A percentile compares a stretch with the other conserved stretches of the same genome.
phyloP scores from a whole-genome alignment of 2,888 invertebrate genomes.

The Yponomeuta cagnagella region DNA sequence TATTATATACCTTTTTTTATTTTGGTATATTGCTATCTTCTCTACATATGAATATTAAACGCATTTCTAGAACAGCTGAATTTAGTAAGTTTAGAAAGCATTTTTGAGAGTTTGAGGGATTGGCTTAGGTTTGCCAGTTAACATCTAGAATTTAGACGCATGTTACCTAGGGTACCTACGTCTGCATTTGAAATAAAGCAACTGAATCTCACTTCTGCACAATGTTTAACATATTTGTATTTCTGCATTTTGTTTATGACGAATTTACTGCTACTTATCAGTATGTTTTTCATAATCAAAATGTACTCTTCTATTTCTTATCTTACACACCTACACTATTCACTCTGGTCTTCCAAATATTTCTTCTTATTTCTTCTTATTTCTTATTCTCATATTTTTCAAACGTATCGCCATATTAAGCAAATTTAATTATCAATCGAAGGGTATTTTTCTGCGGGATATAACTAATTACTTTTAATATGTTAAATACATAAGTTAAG shows the following conservation, averaged over 20 bases:
- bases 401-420: constrained; percentile 47
- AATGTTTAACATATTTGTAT: neutral
- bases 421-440: constrained; percentile 68
- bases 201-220: constrained; percentile 16
- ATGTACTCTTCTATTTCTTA: neutral
- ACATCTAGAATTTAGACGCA: constrained; percentile 4
- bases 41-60: neutral
- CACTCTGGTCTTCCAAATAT: constrained; percentile 39
- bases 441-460: constrained; percentile 39
- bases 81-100: constrained; percentile 5
- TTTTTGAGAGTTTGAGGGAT: neutral
- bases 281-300: neutral
- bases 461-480: constrained; percentile 33
- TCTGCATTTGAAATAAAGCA: constrained; percentile 14
- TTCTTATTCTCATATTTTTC: constrained; percentile 18
- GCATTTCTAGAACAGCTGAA: neutral
- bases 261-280: neutral
- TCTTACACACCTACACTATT: constrained; percentile 22
- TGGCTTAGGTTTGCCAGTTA: neutral
- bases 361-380: constrained; percentile 25
- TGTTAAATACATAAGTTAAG: constrained; percentile 20
- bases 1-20: neutral
- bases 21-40: neutral
- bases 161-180: too few relatives aligned
- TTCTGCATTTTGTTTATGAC: constrained; percentile 9